These are phyloP conservation scores for Salvelinus namaycush DNA, from an alignment of 2,113 vertebrate species.

Conservation along the genomic window DNA sequence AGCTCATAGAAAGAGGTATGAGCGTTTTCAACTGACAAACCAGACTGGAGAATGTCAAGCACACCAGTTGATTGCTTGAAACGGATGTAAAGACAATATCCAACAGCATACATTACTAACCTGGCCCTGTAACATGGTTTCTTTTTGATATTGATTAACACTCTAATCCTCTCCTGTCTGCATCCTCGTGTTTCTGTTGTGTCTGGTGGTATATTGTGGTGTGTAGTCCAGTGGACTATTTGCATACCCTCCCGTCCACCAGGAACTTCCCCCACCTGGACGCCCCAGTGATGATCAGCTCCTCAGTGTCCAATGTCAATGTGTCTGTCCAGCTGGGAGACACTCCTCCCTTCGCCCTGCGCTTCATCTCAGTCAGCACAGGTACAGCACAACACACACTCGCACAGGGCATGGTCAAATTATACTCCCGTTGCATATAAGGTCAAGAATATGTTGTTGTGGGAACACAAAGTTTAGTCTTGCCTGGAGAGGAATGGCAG, in stretches of 20 bases:
- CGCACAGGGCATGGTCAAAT: not conserved
- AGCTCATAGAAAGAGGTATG: slow-evolving; percentile 67
- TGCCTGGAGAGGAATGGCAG: not conserved
- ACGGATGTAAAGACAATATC: not conserved
- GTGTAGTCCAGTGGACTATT: slow-evolving; percentile 64
- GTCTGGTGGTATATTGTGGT: slow-evolving; percentile 24
- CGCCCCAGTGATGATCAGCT: slow-evolving; percentile 85
- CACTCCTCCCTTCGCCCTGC: slow-evolving; percentile 91
- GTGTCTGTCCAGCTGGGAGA: slow-evolving; percentile 92
- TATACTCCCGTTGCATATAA: not conserved
- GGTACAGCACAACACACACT: slow-evolving; percentile 68
- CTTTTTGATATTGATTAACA: not conserved
- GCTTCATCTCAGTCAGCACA: slow-evolving; percentile 86
- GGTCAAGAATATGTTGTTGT: too few relatives aligned
- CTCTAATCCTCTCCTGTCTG: slow-evolving; percentile 30
- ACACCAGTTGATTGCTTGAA: not conserved
- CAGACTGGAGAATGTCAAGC: not conserved
- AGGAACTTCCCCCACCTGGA: slow-evolving; percentile 86
- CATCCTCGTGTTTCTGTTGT: slow-evolving; percentile 36
- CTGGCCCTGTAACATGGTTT: not conserved
- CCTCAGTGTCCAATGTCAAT: slow-evolving; percentile 87
- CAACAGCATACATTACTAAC: not conserved
- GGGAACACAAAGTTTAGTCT: too few relatives aligned
- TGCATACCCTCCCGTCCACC: slow-evolving; percentile 58
- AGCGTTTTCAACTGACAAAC: not conserved